These are phyloP conservation scores for Pyrgilauda ruficollis DNA, from an alignment of 2,113 vertebrate species.

Conservation along the genomic window DNA sequence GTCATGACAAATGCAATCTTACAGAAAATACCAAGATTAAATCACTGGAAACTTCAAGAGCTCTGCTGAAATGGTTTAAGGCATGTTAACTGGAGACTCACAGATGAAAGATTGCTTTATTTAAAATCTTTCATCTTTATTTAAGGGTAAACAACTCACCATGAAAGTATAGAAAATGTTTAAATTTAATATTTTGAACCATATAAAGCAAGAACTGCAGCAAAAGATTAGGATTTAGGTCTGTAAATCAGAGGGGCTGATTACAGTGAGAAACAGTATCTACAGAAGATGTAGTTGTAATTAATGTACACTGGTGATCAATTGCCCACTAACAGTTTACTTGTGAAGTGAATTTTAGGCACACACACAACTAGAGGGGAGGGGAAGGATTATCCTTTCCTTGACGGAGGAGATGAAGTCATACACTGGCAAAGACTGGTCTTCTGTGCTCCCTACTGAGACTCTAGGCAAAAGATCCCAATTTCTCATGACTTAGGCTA, in stretches of 20 bases:
- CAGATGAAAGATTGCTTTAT: neutral
- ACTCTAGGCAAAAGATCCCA: neutral
- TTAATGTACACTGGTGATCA: neutral
- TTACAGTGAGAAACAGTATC: neutral
- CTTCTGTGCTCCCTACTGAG: neutral
- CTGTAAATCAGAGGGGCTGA: neutral
- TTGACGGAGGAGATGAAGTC: neutral
- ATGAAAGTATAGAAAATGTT: neutral
- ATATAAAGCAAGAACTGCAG: neutral
- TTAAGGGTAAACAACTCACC: neutral
- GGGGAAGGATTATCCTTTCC: accelerated
- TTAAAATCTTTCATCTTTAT: neutral
- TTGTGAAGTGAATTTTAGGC: neutral
- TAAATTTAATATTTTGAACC: neutral
- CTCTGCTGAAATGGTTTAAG: neutral
- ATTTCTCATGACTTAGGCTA: neutral
- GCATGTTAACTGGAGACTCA: neutral
- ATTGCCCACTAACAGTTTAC: neutral
- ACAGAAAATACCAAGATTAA: neutral
- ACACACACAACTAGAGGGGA: neutral
- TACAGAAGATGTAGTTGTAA: neutral
- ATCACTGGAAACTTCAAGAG: neutral
- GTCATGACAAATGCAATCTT: neutral
- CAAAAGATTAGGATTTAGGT: neutral
- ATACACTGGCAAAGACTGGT: neutral